Evolutionary conservation across 2,797 vertebrate species (phyloP).

Genomic region (Austrolebias charrua): DNA sequence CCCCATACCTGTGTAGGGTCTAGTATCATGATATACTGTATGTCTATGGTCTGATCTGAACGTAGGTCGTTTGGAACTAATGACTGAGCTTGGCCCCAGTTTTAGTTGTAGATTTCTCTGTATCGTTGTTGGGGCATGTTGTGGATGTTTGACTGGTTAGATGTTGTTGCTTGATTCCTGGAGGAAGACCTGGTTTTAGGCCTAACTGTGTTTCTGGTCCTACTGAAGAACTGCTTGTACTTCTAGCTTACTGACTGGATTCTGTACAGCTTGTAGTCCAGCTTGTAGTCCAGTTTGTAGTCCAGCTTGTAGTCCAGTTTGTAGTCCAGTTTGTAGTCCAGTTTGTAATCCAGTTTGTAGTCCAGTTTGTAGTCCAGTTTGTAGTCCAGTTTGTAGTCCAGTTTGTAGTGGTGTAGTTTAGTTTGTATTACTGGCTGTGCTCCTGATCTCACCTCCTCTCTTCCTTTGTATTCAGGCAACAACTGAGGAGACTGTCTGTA

Average conservation of each 20-base stretch:
- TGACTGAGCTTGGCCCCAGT: not conserved
- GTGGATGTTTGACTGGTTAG: not conserved
- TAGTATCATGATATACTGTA: too few species aligned
- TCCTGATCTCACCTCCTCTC: conserved; percentile 10
- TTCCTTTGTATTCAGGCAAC: conserved; percentile 46
- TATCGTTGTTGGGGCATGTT: not conserved
- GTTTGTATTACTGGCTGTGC: not conserved
- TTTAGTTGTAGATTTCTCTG: not conserved
- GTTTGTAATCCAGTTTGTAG: not conserved
- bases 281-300: not conserved
- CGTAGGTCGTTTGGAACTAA: not conserved
- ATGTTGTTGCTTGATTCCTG: not conserved
- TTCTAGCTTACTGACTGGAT: not conserved
- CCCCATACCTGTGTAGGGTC: too few species aligned
- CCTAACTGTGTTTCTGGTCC: not conserved
- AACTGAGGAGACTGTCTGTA: conserved; percentile 59
- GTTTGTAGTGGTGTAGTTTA: not conserved
- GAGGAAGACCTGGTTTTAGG: not conserved
- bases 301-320: not conserved
- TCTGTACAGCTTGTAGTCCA: too few species aligned
- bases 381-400: not conserved
- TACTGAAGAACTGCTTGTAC: not conserved
- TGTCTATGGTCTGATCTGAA: not conserved
- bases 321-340: not conserved
- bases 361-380: not conserved